Evolutionary conservation across 2,113 vertebrate genomes (phyloP).

Genomic region (Ptilorrhoa leucosticta): DNA sequence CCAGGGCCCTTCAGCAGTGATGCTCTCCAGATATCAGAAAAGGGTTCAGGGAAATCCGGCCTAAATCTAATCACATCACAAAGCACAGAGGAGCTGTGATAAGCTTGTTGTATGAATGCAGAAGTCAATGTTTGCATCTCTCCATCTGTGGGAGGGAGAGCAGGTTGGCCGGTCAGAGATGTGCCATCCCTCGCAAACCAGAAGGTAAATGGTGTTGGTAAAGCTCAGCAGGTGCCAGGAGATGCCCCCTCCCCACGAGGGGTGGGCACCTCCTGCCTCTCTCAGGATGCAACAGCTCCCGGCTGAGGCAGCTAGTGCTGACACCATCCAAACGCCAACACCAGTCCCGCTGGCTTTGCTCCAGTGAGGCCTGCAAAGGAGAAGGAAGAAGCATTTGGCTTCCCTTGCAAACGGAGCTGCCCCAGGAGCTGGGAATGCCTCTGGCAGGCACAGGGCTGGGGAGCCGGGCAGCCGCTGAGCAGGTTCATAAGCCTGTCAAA

Average conservation of each 20-base stretch:
- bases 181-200: background rate
- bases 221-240: background rate
- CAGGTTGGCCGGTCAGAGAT: background rate
- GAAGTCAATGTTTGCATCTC: background rate
- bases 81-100: background rate
- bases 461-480: background rate
- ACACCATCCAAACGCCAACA: background rate
- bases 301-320: background rate
- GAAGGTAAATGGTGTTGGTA: background rate
- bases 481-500: slow-evolving; percentile 25
- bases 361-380: background rate
- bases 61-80: slow-evolving; percentile 49
- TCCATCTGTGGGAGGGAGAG: background rate
- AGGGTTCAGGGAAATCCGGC: slow-evolving; percentile 56
- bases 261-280: background rate
- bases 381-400: background rate
- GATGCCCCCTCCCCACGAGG: background rate
- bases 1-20: background rate
- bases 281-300: background rate
- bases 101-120: background rate
- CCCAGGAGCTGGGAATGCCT: background rate
- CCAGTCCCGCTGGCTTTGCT: background rate
- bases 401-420: background rate
- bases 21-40: slow-evolving; percentile 57
- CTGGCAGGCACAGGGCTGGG: background rate